Evolutionary conservation across 2,797 vertebrate species (phyloP).

Genomic region (Characodon lateralis): DNA sequence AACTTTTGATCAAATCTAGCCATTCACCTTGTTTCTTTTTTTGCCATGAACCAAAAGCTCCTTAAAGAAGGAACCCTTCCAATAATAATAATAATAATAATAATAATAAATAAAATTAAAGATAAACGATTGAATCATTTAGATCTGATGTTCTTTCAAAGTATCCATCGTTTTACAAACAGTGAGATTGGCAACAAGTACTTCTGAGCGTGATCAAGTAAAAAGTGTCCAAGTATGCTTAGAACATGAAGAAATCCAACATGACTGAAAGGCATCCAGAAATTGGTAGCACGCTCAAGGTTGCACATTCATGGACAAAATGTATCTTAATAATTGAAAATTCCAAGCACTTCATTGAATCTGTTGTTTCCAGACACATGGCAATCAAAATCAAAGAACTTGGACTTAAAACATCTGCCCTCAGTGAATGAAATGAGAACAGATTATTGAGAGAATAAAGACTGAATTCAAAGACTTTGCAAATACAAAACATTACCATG

Average conservation of each 20-base stretch:
- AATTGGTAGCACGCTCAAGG: conserved; percentile 22
- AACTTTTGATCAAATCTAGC: conserved; percentile 4
- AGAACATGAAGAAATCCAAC: conserved; percentile 17
- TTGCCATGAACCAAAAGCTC: not conserved
- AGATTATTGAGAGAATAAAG: conserved; percentile 3
- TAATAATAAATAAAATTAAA: not conserved
- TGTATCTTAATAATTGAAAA: conserved; percentile 16
- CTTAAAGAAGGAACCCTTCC: conserved; percentile 1
- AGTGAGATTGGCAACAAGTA: conserved; percentile 1
- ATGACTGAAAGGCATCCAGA: conserved; percentile 26
- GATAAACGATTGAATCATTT: not conserved
- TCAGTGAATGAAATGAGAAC: conserved; percentile 14
- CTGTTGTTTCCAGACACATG: conserved; percentile 6
- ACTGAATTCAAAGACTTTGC: conserved; percentile 10
- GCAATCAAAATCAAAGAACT: conserved; percentile 12
- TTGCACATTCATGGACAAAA: conserved; percentile 17
- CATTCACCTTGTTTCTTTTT: not conserved
- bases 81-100: not conserved
- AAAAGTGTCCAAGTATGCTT: conserved; percentile 6
- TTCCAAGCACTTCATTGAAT: conserved; percentile 21
- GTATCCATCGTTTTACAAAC: conserved; percentile 11
- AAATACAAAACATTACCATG: conserved; percentile 15
- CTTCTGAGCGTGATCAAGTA: conserved; percentile 7
- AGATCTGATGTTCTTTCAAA: conserved; percentile 7
- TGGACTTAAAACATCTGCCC: conserved; percentile 30